A percentile compares a stretch with the other conserved stretches of the same genome.
Conservation (phyloP, 2,888 invertebrate genomes). For the Frankliniella fusca region DNA sequence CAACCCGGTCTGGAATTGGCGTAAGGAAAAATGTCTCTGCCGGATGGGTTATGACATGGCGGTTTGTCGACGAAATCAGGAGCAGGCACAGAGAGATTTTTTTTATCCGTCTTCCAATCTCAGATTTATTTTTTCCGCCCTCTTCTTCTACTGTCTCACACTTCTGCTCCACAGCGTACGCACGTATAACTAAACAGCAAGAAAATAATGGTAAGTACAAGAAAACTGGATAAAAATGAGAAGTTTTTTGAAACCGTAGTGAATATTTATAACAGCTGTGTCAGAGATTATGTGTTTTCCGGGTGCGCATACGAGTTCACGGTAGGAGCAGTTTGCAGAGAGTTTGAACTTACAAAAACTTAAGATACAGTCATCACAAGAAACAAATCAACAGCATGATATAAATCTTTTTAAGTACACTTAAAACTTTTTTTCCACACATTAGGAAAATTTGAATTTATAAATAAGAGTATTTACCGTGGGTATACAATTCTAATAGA, state of each 20-base stretch:
- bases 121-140: too few relatives aligned
- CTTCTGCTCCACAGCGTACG: too few relatives aligned
- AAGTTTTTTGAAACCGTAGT: not conserved
- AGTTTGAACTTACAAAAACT: not conserved
- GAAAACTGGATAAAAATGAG: too few relatives aligned
- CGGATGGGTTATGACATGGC: not conserved
- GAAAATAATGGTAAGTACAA: too few relatives aligned
- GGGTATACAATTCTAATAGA: not conserved
- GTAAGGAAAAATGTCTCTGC: not conserved
- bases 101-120: not conserved
- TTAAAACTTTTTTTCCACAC: not conserved
- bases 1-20: not conserved
- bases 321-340: not conserved
- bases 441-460: not conserved
- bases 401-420: conserved; percentile 10
- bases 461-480: not conserved
- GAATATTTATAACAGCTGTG: not conserved
- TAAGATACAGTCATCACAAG: not conserved
- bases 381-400: not conserved
- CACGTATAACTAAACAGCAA: too few relatives aligned
- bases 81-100: not conserved
- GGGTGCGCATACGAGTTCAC: not conserved
- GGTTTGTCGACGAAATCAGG: not conserved
- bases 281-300: not conserved
- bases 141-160: too few relatives aligned